A percentile compares a stretch with the other conserved stretches of the same genome.
Evolutionary conservation across 2,113 vertebrate genomes (phyloP).

Genomic region (Pipa parva): DNA sequence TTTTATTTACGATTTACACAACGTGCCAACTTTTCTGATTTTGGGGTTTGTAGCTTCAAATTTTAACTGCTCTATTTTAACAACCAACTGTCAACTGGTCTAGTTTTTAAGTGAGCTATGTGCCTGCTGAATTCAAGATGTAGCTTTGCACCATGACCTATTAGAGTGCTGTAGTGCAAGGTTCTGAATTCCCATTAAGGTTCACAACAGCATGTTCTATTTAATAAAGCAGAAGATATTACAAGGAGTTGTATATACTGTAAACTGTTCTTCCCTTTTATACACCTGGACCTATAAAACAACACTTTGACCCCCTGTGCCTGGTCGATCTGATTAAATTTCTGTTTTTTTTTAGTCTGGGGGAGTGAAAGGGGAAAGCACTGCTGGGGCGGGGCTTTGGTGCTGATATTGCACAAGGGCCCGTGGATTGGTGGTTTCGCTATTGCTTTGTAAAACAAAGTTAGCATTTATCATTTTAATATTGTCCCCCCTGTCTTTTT

Average conservation of each 20-base stretch:
- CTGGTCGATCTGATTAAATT: background rate
- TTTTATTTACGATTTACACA: no score
- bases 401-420: no score
- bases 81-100: background rate
- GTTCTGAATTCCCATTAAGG: background rate
- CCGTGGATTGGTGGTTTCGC: no score
- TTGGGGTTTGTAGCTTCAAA: background rate
- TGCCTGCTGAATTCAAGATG: slow-evolving; percentile 1
- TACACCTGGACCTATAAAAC: no score
- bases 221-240: slow-evolving; percentile 6
- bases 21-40: background rate
- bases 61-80: background rate
- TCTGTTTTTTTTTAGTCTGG: no score
- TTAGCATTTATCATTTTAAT: no score
- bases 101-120: background rate
- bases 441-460: no score
- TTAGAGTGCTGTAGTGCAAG: slow-evolving; percentile 7
- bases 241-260: background rate
- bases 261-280: no score
- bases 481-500: no score
- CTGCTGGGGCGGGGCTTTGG: no score
- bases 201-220: background rate
- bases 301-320: background rate
- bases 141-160: background rate
- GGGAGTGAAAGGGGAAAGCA: no score